Conservation (phyloP, 1,140 invertebrate species). For the Euura saliciscinereae region DNA sequence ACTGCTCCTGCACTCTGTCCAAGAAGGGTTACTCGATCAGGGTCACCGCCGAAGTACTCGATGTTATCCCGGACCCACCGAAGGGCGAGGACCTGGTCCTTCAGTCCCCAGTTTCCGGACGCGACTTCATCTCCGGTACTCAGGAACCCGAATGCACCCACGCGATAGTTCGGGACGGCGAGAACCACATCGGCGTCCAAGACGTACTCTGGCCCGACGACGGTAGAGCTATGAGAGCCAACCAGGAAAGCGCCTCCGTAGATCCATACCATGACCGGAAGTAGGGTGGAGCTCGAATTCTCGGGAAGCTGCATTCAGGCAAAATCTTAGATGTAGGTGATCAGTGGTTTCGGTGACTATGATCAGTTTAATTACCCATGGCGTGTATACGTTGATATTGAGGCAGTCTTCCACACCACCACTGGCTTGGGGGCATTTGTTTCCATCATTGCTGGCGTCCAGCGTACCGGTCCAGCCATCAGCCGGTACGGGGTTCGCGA, state of each 20-base stretch:
- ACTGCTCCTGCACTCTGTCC: constrained; percentile 38
- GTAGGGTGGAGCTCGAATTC: constrained; percentile 11
- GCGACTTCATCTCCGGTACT: constrained; percentile 46
- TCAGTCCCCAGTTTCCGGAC: constrained; percentile 57
- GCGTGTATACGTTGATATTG: constrained; percentile 68
- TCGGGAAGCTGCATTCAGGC: constrained; percentile 6
- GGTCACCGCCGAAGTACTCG: constrained; percentile 45
- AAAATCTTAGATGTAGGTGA: constrained; percentile 19
- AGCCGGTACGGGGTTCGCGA: constrained; percentile 29
- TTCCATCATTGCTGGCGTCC: constrained; percentile 20
- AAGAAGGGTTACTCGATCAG: constrained; percentile 39
- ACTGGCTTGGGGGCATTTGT: constrained; percentile 22
- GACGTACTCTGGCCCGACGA: constrained; percentile 59
- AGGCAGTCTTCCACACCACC: constrained; percentile 65
- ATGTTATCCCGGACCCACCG: constrained; percentile 56
- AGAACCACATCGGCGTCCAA: constrained; percentile 63
- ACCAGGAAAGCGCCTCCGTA: constrained; percentile 58
- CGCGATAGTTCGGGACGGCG: constrained; percentile 64
- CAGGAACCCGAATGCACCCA: constrained; percentile 65
- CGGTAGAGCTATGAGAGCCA: constrained; percentile 40
- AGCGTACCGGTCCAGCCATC: constrained; percentile 35
- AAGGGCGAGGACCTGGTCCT: constrained; percentile 59
- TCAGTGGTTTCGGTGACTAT: not conserved
- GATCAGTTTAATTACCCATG: constrained; percentile 49
- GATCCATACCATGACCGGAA: constrained; percentile 60